Conservation (phyloP, 2,888 invertebrate species). For the Idaea straminata region DNA sequence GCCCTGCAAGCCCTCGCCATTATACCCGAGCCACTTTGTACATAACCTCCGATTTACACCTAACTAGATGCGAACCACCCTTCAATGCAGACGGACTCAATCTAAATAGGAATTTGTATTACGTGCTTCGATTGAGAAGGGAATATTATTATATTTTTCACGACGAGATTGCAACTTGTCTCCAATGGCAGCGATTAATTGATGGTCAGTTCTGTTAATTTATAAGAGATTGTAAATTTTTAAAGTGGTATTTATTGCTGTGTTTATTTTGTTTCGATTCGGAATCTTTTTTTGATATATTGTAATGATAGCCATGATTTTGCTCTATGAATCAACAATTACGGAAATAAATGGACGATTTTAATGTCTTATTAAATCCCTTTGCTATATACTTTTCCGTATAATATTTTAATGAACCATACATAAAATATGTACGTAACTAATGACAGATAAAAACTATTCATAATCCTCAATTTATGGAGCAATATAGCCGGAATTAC, state of each 20-base stretch:
- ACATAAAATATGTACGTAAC: constrained; percentile 25
- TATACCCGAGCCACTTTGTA: constrained; percentile 49
- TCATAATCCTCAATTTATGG: constrained; percentile 43
- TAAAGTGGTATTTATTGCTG: background rate
- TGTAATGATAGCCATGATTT: background rate
- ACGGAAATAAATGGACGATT: background rate
- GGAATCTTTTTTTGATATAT: too few relatives aligned
- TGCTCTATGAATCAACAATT: background rate
- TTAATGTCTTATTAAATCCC: background rate
- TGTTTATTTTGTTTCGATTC: background rate
- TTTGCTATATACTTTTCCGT: constrained; percentile 11
- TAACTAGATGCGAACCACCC: constrained; percentile 47
- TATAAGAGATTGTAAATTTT: background rate
- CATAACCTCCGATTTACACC: constrained; percentile 66
- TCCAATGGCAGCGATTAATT: background rate
- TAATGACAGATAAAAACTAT: constrained; percentile 40
- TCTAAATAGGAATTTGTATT: constrained; percentile 49
- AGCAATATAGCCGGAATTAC: constrained; percentile 45
- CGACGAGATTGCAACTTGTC: constrained; percentile 11
- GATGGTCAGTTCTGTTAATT: background rate
- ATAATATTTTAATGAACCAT: constrained; percentile 27
- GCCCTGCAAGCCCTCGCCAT: constrained; percentile 53
- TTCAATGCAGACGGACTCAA: constrained; percentile 50
- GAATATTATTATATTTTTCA: constrained; percentile 16
- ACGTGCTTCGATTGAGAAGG: constrained; percentile 29